Conservation (phyloP, 2,888 invertebrate genomes). For the Schrankia costaestrigalis region DNA sequence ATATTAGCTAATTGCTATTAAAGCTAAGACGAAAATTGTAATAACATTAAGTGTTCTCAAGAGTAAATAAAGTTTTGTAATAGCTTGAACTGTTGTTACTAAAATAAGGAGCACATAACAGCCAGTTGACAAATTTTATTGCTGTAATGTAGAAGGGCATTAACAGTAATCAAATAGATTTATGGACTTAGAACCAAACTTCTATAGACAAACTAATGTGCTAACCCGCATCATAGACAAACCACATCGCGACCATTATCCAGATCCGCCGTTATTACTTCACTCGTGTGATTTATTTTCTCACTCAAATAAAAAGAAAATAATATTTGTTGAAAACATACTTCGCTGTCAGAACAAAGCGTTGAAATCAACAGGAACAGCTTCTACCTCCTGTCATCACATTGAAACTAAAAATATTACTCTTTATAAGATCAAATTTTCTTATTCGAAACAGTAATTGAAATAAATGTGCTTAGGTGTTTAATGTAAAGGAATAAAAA, state of each 20-base stretch:
- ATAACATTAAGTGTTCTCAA: constrained; percentile 22
- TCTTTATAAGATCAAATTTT: constrained; percentile 41
- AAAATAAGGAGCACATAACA: background rate
- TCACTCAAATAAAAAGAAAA: background rate
- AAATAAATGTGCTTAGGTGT: constrained; percentile 69
- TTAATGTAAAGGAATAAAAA: constrained; percentile 72
- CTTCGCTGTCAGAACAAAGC: constrained; percentile 1
- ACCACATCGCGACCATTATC: constrained; percentile 5
- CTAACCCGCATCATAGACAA: constrained; percentile 10
- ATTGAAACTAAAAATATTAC: constrained; percentile 23
- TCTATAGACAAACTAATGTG: constrained; percentile 10
- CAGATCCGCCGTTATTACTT: constrained; percentile 1
- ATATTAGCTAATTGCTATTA: constrained; percentile 30
- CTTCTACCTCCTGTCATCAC: constrained; percentile 7
- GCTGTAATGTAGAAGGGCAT: background rate
- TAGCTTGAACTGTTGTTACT: constrained; percentile 1
- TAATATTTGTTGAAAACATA: constrained; percentile 6
- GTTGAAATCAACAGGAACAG: constrained; percentile 5
- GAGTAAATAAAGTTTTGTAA: constrained; percentile 7
- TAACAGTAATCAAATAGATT: background rate
- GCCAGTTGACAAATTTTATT: too few species aligned
- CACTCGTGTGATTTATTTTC: constrained; percentile 3
- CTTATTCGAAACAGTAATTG: constrained; percentile 50
- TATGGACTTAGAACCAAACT: constrained; percentile 4
- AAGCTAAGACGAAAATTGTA: constrained; percentile 19